Evolutionary conservation across 2,797 vertebrate species (phyloP).

Genomic region (Notolepis coatsorum): DNA sequence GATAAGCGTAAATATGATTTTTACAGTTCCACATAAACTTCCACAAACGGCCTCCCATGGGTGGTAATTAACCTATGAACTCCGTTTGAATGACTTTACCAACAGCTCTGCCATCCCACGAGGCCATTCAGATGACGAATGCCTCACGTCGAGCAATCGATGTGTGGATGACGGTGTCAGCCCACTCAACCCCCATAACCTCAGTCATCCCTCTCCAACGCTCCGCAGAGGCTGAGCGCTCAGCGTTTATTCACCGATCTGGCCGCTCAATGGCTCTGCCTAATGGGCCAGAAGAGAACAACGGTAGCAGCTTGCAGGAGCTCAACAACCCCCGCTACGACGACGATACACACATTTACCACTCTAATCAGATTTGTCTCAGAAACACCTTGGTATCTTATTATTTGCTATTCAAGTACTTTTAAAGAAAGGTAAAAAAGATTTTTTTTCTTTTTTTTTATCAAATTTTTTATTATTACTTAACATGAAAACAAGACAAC

Average conservation of each 20-base stretch:
- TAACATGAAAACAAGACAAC: too few species aligned
- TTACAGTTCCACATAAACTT: conserved; percentile 49
- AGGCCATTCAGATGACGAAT: conserved; percentile 57
- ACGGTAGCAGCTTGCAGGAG: conserved; percentile 37
- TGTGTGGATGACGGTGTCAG: conserved; percentile 37
- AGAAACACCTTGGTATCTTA: background rate
- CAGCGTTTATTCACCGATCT: conserved; percentile 61
- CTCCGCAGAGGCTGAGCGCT: conserved; percentile 24
- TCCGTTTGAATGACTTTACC: conserved; percentile 39
- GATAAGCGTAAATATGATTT: conserved; percentile 37
- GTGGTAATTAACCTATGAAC: conserved; percentile 45
- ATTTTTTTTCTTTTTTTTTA: too few species aligned
- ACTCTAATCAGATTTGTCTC: conserved; percentile 26
- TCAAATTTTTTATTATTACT: too few species aligned
- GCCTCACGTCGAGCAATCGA: conserved; percentile 46
- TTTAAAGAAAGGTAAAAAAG: too few species aligned
- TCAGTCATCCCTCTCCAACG: conserved; percentile 38
- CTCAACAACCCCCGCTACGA: conserved; percentile 44
- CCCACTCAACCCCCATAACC: conserved; percentile 12
- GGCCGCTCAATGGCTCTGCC: conserved; percentile 58
- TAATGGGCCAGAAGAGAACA: conserved; percentile 70
- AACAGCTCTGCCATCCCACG: conserved; percentile 37
- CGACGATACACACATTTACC: background rate
- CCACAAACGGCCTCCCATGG: conserved; percentile 22
- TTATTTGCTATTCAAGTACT: background rate